Percentiles rank a stretch among this genome's conserved stretches.
phyloP scores from a whole-genome alignment of 2,797 vertebrate genomes.

The Oryzias dopingdopingensis region DNA sequence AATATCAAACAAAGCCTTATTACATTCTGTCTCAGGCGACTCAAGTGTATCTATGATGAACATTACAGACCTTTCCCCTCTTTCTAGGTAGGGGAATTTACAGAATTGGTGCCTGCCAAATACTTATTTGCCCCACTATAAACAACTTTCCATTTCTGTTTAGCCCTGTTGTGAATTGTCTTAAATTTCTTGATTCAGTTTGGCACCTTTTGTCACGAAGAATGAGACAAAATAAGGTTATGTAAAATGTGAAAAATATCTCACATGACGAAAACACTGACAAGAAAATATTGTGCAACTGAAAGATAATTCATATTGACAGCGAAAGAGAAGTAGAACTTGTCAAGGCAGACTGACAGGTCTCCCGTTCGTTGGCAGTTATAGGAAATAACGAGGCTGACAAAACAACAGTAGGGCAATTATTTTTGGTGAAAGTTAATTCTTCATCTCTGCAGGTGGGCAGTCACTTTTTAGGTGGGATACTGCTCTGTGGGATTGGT shows the following conservation, averaged over 20 bases:
- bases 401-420: constrained; percentile 26
- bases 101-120: background rate
- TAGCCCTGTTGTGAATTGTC: background rate
- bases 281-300: constrained; percentile 23
- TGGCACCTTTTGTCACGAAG: background rate
- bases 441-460: constrained; percentile 66
- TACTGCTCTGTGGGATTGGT: constrained; percentile 20
- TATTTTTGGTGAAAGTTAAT: constrained; percentile 20
- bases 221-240: constrained; percentile 1
- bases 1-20: too few species aligned
- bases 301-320: constrained; percentile 18
- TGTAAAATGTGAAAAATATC: constrained; percentile 9
- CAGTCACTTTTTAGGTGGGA: constrained; percentile 40
- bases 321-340: constrained; percentile 60
- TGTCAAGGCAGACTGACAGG: constrained; percentile 78
- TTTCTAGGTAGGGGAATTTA: too few species aligned
- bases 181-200: background rate
- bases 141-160: background rate
- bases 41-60: too few species aligned
- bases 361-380: constrained; percentile 65
- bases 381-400: constrained; percentile 30
- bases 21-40: too few species aligned
- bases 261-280: constrained; percentile 32
- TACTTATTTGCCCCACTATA: background rate
- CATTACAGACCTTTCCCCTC: too few species aligned